These are phyloP conservation scores for Mirounga angustirostris DNA, from an alignment of 2,113 vertebrate genomes.

Conservation along the genomic window DNA sequence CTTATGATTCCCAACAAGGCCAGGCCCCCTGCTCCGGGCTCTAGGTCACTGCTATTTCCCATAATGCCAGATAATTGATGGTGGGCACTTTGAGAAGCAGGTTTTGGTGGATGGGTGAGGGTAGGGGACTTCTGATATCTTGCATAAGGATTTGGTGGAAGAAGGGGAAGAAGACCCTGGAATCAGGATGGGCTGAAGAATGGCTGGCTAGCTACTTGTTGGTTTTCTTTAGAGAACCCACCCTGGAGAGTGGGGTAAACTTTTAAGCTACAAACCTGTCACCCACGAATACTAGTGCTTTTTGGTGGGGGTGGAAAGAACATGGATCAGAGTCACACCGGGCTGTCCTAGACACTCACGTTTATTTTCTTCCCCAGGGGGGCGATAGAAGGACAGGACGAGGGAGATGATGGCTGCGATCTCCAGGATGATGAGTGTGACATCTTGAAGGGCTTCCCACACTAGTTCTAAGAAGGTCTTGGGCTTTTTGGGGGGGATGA, in stretches of 20 bases:
- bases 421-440: slow-evolving; percentile 98
- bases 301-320: neutral
- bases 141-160: neutral
- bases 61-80: neutral
- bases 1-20: neutral
- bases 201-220: neutral
- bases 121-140: neutral
- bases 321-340: accelerated
- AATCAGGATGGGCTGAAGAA: neutral
- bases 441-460: slow-evolving; percentile 99
- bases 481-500: slow-evolving; percentile 97
- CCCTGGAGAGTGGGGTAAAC: too few species aligned
- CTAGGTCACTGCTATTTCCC: neutral
- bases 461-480: slow-evolving; percentile 98
- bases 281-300: neutral
- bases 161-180: neutral
- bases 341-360: slow-evolving; percentile 85
- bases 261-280: neutral
- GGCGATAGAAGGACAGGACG: slow-evolving; percentile 96
- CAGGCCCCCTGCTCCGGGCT: neutral
- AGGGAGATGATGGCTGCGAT: slow-evolving; percentile 98
- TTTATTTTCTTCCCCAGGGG: slow-evolving; percentile 91
- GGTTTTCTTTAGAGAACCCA: neutral
- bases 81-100: neutral
- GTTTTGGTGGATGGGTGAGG: neutral